These are phyloP conservation scores for Cyphomyrmex costatus DNA, from an alignment of 1,140 invertebrate species.

Conservation along the genomic window DNA sequence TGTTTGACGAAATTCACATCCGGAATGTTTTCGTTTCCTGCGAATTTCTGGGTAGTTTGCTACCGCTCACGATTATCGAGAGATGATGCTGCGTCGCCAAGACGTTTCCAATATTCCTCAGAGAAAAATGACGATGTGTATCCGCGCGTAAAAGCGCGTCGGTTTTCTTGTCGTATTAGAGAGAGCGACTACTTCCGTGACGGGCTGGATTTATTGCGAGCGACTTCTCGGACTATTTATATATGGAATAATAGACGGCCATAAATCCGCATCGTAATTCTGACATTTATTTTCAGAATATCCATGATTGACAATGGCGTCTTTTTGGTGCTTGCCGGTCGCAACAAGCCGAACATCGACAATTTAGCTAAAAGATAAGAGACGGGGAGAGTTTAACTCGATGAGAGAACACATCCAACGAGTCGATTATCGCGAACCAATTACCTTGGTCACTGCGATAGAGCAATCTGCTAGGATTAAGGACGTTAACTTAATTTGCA, in stretches of 20 bases:
- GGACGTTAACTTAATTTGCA: conserved; percentile 54
- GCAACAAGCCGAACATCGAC: conserved; percentile 26
- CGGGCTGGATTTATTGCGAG: conserved; percentile 28
- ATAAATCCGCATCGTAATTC: conserved; percentile 41
- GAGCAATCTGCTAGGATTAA: conserved; percentile 42
- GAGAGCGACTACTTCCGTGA: neutral
- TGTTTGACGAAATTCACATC: neutral
- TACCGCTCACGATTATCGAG: neutral
- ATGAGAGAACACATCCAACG: conserved; percentile 43
- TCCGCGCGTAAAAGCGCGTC: conserved; percentile 27
- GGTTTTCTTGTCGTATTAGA: conserved; percentile 23
- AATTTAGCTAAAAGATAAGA: conserved; percentile 8
- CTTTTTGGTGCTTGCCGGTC: neutral
- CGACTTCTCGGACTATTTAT: conserved; percentile 25
- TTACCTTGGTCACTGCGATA: conserved; percentile 33
- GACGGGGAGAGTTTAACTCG: conserved; percentile 15
- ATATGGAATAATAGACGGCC: neutral
- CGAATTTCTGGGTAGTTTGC: neutral
- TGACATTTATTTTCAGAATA: neutral
- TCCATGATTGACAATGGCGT: neutral
- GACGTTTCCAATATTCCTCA: neutral
- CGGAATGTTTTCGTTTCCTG: neutral
- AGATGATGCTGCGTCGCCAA: neutral
- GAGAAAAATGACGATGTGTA: conserved; percentile 32
- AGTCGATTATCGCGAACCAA: conserved; percentile 54